Percentiles rank a stretch among this genome's conserved stretches.
These are phyloP conservation scores for Melangyna quadrimaculata DNA, from an alignment of 2,888 invertebrate genomes.

Conservation along the genomic window DNA sequence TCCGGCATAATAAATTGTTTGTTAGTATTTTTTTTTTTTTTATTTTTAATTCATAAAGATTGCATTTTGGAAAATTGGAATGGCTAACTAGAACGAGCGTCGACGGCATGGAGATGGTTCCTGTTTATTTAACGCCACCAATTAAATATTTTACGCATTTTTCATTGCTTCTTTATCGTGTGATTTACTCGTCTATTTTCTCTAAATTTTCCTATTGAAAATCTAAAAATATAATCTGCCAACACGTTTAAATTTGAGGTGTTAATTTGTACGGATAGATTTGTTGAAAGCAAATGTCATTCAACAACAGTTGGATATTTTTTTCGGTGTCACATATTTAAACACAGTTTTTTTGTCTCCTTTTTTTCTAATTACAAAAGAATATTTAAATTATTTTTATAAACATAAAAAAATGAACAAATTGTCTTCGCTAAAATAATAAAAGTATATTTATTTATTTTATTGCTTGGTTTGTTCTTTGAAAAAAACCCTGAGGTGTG, in stretches of 20 bases:
- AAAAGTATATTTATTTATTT: slow-evolving; percentile 6
- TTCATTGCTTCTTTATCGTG: slow-evolving; percentile 38
- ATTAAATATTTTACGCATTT: slow-evolving; percentile 57
- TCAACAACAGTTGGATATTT: slow-evolving; percentile 5
- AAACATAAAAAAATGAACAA: not conserved
- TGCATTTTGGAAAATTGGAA: slow-evolving; percentile 31
- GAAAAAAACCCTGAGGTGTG: not conserved
- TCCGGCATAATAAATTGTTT: slow-evolving; percentile 38
- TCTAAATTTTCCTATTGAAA: slow-evolving; percentile 23
- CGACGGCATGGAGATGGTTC: not conserved
- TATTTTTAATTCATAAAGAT: slow-evolving; percentile 17
- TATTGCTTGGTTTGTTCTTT: not conserved
- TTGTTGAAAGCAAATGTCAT: slow-evolving; percentile 6
- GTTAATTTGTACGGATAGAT: slow-evolving; percentile 14
- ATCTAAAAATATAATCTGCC: slow-evolving; percentile 28
- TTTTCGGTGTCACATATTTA: not conserved
- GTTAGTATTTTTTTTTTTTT: not conserved
- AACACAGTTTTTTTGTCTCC: not conserved
- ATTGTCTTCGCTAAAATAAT: not conserved
- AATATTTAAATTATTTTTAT: not conserved
- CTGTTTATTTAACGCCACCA: slow-evolving; percentile 47
- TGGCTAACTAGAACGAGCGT: not conserved
- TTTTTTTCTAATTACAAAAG: not conserved
- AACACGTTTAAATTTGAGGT: slow-evolving; percentile 18
- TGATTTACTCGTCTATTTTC: slow-evolving; percentile 7